Percentiles rank a stretch among this genome's conserved stretches.
Conservation (phyloP, 2,888 invertebrate genomes). For the Ischnus inquisitorius region DNA sequence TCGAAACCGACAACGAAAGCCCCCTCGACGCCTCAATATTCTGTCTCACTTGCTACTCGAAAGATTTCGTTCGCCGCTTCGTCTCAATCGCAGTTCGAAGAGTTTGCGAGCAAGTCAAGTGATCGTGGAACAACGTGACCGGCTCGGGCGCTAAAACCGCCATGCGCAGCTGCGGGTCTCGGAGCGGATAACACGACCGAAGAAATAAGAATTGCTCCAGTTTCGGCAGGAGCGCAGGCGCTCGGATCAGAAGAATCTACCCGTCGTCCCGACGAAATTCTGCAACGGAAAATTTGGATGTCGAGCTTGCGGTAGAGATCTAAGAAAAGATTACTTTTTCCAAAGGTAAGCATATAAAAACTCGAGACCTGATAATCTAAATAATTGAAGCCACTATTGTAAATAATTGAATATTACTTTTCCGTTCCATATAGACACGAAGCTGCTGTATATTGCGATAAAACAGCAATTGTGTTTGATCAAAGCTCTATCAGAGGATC, state of each 20-base stretch:
- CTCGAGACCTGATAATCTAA: neutral
- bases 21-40: neutral
- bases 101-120: neutral
- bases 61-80: neutral
- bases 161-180: neutral
- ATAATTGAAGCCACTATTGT: neutral
- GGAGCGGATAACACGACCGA: neutral
- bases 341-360: neutral
- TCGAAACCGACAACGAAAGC: neutral
- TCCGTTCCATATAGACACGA: conserved; percentile 4
- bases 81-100: neutral
- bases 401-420: neutral
- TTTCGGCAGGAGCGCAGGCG: neutral
- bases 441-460: conserved; percentile 16
- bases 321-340: conserved; percentile 3
- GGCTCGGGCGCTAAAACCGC: neutral
- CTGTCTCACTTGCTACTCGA: neutral
- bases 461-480: neutral
- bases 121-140: neutral
- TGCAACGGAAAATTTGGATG: neutral
- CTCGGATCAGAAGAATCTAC: neutral
- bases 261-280: neutral
- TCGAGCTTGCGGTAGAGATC: neutral
- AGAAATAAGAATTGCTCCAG: neutral
- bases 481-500: conserved; percentile 4